Conservation (phyloP, 2,888 invertebrate genomes). For the Drosophila mayaguana region DNA sequence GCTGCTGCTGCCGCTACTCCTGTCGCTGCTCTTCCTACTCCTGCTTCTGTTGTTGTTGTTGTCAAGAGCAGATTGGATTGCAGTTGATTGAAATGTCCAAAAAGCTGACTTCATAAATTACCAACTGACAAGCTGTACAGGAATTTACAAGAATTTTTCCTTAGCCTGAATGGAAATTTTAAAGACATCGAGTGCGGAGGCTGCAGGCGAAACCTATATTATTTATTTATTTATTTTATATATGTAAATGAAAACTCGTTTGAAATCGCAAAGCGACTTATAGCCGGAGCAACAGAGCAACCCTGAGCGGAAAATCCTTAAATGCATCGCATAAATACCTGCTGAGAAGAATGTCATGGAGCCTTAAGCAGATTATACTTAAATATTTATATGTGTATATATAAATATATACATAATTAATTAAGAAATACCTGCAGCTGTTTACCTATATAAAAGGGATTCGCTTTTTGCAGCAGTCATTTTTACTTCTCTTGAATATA, state of each 20-base stretch:
- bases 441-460: background rate
- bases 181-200: background rate
- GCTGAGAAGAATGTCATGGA: background rate
- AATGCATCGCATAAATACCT: background rate
- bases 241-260: slow-evolving; percentile 3
- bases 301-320: background rate
- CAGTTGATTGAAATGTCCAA: slow-evolving; percentile 59
- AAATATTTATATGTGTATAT: background rate
- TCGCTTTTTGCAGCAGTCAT: background rate
- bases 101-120: slow-evolving; percentile 48
- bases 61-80: slow-evolving; percentile 53
- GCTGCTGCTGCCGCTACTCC: background rate
- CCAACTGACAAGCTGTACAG: slow-evolving; percentile 38
- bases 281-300: background rate
- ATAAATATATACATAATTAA: background rate
- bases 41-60: slow-evolving; percentile 19
- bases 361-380: background rate
- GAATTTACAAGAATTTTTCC: slow-evolving; percentile 18
- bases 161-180: slow-evolving; percentile 4
- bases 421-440: background rate
- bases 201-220: background rate
- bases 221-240: slow-evolving; percentile 2
- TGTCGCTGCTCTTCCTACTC: background rate
- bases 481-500: background rate
- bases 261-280: background rate